Percentiles rank a stretch among this genome's conserved stretches.
Conservation (phyloP, 2,888 invertebrate species). For the Scaptomyza polygonia region DNA sequence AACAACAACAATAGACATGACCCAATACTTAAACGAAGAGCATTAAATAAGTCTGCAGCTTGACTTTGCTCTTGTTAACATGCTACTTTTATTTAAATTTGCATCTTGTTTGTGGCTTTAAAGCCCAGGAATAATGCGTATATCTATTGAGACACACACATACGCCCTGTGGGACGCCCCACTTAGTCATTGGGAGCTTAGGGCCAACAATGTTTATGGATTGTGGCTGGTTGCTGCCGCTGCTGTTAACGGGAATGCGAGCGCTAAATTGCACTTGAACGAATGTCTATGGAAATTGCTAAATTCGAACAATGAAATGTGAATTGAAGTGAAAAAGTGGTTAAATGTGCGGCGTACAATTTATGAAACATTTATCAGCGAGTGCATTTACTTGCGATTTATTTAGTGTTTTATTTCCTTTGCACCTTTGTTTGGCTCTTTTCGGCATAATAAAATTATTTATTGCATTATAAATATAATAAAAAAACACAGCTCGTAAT, state of each 20-base stretch:
- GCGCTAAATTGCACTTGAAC: slow-evolving; percentile 22
- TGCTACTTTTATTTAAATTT: slow-evolving; percentile 40
- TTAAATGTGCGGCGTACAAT: background rate
- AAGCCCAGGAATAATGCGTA: background rate
- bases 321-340: slow-evolving; percentile 12
- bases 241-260: background rate
- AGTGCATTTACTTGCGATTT: slow-evolving; percentile 54
- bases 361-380: slow-evolving; percentile 7
- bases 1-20: background rate
- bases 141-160: background rate
- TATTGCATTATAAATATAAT: slow-evolving; percentile 77
- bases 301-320: slow-evolving; percentile 42
- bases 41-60: slow-evolving; percentile 38
- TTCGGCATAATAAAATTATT: slow-evolving; percentile 76
- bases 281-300: slow-evolving; percentile 29
- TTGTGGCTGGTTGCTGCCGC: slow-evolving; percentile 1
- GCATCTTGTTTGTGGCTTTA: slow-evolving; percentile 41
- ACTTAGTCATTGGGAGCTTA: slow-evolving; percentile 30
- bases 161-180: slow-evolving; percentile 17
- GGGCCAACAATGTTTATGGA: slow-evolving; percentile 38
- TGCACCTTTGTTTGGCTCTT: slow-evolving; percentile 25
- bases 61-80: slow-evolving; percentile 24
- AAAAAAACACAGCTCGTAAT: slow-evolving; percentile 63
- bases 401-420: slow-evolving; percentile 6
- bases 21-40: background rate